These are phyloP conservation scores for Boloria euphrosyne DNA, from an alignment of 2,888 invertebrate species.

Conservation along the genomic window DNA sequence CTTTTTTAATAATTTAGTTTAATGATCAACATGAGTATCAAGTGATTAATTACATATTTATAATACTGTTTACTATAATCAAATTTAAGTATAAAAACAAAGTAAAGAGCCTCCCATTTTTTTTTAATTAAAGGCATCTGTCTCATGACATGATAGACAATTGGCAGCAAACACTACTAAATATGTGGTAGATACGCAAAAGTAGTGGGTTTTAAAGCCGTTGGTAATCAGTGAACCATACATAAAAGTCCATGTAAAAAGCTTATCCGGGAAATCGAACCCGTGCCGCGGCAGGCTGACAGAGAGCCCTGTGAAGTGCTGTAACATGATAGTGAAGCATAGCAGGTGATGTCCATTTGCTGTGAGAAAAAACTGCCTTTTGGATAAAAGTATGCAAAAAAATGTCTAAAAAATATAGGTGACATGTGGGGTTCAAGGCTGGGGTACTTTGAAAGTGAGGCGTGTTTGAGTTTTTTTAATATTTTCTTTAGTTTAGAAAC, in stretches of 20 bases:
- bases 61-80: no score
- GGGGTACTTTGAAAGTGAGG: neutral
- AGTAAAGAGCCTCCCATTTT: no score
- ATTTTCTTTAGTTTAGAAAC: no score
- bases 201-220: neutral
- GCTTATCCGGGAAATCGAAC: conserved; percentile 41
- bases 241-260: conserved; percentile 29
- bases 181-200: no score
- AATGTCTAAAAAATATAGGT: conserved; percentile 14
- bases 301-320: conserved; percentile 45
- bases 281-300: conserved; percentile 37
- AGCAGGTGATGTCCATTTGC: conserved; percentile 41
- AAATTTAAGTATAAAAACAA: no score
- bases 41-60: no score
- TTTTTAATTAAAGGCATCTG: no score
- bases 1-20: no score
- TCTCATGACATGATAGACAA: no score
- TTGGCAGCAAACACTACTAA: no score
- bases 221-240: conserved; percentile 20
- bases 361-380: conserved; percentile 21
- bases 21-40: no score
- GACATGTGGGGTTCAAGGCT: conserved; percentile 26
- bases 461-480: no score
- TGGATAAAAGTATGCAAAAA: conserved; percentile 13
- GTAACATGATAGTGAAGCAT: conserved; percentile 48